phyloP scores from a whole-genome alignment of 1,140 invertebrate species.

The Globodera ellingtonae region DNA sequence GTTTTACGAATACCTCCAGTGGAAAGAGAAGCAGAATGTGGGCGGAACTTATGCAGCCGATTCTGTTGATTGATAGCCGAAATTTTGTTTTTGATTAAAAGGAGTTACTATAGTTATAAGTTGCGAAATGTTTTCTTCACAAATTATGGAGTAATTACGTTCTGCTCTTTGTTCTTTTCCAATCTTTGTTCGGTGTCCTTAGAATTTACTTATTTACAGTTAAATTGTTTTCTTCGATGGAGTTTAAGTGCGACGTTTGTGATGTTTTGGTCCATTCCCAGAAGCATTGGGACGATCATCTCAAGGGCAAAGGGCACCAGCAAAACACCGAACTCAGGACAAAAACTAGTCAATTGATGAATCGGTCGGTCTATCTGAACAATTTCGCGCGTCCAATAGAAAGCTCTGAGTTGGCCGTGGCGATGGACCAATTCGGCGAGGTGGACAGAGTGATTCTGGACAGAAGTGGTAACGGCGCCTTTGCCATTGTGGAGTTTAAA shows the following conservation, averaged over 20 bases:
- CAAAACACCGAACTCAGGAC: slow-evolving; percentile 9
- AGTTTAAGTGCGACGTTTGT: slow-evolving; percentile 34
- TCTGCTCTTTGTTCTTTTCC: slow-evolving; percentile 3
- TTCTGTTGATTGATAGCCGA: slow-evolving; percentile 1
- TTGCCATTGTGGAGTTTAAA: slow-evolving; percentile 43
- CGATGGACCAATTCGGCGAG: slow-evolving; percentile 33
- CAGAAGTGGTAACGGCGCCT: slow-evolving; percentile 24
- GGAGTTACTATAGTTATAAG: slow-evolving; percentile 27
- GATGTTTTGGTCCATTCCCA: slow-evolving; percentile 20
- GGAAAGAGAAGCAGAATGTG: slow-evolving; percentile 27
- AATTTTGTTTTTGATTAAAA: slow-evolving; percentile 18
- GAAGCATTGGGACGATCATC: slow-evolving; percentile 22
- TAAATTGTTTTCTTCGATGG: slow-evolving; percentile 24
- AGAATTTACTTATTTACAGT: neutral
- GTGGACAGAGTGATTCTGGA: slow-evolving; percentile 40
- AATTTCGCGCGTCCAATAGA: slow-evolving; percentile 30
- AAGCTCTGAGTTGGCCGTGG: slow-evolving; percentile 1
- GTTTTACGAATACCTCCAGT: slow-evolving; percentile 39
- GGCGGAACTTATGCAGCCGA: neutral
- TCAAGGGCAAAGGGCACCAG: slow-evolving; percentile 32
- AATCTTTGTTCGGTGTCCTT: neutral
- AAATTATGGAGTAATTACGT: neutral
- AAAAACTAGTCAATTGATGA: neutral
- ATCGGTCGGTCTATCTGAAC: slow-evolving; percentile 43
- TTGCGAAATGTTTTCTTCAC: neutral